A percentile compares a stretch with the other conserved stretches of the same genome.
Evolutionary conservation across 1,140 invertebrate species (phyloP).

Genomic region (Paraescarpia echinospica): DNA sequence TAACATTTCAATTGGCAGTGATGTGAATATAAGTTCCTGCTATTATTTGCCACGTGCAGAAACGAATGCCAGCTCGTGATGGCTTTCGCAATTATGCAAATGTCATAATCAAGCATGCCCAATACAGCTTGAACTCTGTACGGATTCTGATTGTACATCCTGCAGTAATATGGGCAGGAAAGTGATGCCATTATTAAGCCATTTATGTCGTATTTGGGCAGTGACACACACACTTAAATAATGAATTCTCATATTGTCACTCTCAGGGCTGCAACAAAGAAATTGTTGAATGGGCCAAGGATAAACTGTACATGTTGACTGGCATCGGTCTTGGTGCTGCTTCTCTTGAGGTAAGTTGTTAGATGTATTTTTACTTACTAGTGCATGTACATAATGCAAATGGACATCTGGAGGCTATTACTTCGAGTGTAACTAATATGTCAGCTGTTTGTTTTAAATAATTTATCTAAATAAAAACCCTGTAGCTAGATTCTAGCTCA

Average conservation of each 20-base stretch:
- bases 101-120: too few species aligned
- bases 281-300: conserved; percentile 37
- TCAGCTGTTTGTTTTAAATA: neutral
- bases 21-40: too few species aligned
- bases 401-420: neutral
- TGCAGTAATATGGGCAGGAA: too few species aligned
- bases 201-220: too few species aligned
- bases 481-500: neutral
- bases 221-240: neutral
- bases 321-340: conserved; percentile 43
- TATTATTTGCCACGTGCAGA: too few species aligned
- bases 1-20: too few species aligned
- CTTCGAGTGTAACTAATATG: neutral
- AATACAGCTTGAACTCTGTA: too few species aligned
- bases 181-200: too few species aligned
- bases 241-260: conserved; percentile 16
- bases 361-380: too few species aligned
- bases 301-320: conserved; percentile 40
- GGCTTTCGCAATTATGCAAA: too few species aligned
- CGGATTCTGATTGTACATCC: too few species aligned
- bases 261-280: conserved; percentile 40
- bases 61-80: too few species aligned
- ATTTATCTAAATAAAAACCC: neutral
- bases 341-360: conserved; percentile 38
- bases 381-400: neutral